Conservation (phyloP, 2,888 invertebrate genomes). For the Galerucella pusilla region DNA sequence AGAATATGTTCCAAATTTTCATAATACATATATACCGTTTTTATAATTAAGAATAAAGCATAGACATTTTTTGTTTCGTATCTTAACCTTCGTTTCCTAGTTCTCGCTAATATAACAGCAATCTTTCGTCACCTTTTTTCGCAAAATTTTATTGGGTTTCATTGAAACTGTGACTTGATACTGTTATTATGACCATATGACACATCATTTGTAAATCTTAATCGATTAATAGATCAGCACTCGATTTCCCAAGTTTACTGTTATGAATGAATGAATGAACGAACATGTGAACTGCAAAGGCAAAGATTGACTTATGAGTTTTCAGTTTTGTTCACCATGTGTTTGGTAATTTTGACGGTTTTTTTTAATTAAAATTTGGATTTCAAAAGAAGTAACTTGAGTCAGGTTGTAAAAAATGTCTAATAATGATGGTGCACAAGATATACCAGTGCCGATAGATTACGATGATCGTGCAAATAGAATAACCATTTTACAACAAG, state of each 20-base stretch:
- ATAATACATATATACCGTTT: not conserved
- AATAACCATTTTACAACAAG: constrained; percentile 84
- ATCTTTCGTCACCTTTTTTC: too few relatives aligned
- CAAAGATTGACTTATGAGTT: not conserved
- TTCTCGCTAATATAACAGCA: too few relatives aligned
- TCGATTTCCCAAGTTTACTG: not conserved
- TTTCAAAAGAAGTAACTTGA: not conserved
- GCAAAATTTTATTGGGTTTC: too few relatives aligned
- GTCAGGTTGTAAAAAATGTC: not conserved
- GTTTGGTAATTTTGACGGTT: not conserved
- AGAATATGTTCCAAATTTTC: constrained; percentile 12
- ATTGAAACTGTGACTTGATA: too few relatives aligned
- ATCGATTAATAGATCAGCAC: not conserved
- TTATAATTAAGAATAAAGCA: not conserved
- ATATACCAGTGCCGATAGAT: constrained; percentile 39
- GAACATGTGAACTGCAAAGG: not conserved
- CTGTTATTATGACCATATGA: too few relatives aligned
- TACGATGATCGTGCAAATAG: constrained; percentile 80
- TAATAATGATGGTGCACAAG: constrained; percentile 1
- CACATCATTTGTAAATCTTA: not conserved
- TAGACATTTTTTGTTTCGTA: not conserved
- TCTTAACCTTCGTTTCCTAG: too few relatives aligned
- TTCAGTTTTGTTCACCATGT: not conserved
- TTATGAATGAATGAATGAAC: not conserved
- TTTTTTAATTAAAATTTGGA: constrained; percentile 7